phyloP scores from a whole-genome alignment of 2,797 vertebrate genomes.

The Hippopotamyrus pictus region DNA sequence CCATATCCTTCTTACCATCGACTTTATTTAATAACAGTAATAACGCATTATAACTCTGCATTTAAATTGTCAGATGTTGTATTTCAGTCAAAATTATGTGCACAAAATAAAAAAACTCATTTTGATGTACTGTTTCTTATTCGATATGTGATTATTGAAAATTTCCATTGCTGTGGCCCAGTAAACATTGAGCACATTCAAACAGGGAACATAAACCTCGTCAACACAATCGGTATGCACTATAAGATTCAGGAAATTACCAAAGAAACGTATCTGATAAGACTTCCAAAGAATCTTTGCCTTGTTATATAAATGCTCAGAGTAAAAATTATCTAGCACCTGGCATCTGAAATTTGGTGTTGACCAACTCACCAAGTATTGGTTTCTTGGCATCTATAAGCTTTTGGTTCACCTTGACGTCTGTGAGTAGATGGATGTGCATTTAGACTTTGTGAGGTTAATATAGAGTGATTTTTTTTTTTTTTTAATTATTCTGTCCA shows the following conservation, averaged over 20 bases:
- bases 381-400: background rate
- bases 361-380: background rate
- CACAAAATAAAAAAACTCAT: conserved; percentile 61
- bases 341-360: background rate
- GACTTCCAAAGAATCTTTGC: background rate
- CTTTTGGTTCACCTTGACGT: background rate
- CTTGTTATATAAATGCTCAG: background rate
- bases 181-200: background rate
- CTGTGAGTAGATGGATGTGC: background rate
- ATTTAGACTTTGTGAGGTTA: background rate
- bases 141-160: background rate
- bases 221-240: background rate
- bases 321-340: background rate
- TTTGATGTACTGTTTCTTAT: background rate
- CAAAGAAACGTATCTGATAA: background rate
- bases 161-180: background rate
- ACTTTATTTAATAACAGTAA: conserved; percentile 35
- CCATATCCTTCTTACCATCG: conserved; percentile 38
- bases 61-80: conserved; percentile 54
- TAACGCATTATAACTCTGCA: conserved; percentile 36
- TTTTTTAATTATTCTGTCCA: background rate
- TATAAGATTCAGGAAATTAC: background rate
- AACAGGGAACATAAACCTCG: background rate
- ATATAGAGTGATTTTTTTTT: background rate
- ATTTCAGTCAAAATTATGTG: conserved; percentile 51